Percentiles rank a stretch among this genome's conserved stretches.
Evolutionary conservation across 2,797 vertebrate genomes (phyloP).

Genomic region (Trachurus trachurus): DNA sequence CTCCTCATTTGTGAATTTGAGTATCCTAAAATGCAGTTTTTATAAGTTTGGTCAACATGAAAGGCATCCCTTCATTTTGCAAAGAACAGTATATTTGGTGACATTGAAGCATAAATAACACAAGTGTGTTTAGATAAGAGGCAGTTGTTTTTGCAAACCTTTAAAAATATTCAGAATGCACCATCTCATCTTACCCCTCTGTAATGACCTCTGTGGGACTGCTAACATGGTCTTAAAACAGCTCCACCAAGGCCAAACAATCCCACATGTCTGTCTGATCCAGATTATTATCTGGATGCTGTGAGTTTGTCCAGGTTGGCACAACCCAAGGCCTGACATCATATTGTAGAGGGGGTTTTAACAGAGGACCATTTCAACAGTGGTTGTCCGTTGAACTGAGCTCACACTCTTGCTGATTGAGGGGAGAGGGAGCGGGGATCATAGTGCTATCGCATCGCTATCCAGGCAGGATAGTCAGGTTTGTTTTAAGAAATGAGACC

Average conservation of each 20-base stretch:
- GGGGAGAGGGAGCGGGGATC: no score
- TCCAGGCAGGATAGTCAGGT: no score
- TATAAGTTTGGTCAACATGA: not conserved
- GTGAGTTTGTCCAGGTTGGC: no score
- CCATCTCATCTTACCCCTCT: not conserved
- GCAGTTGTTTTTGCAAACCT: slow-evolving; percentile 5
- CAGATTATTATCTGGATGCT: no score
- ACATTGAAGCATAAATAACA: not conserved
- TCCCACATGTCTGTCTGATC: no score
- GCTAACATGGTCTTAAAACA: slow-evolving; percentile 7
- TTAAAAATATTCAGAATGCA: slow-evolving; percentile 6
- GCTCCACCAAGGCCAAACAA: not conserved
- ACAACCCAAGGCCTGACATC: no score
- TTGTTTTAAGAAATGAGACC: no score
- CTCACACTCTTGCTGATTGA: no score
- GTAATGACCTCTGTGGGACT: not conserved
- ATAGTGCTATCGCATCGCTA: no score
- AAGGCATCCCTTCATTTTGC: not conserved
- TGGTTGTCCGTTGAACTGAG: no score
- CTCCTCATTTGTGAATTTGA: not conserved
- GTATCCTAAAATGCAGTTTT: not conserved
- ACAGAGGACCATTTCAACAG: no score
- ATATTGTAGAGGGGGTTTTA: no score
- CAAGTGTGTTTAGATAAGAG: slow-evolving; percentile 1
- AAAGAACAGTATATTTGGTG: slow-evolving; percentile 25